phyloP scores from a whole-genome alignment of 37 sponge, comb jelly and placozoan genomes.

The Geodia barretti region DNA sequence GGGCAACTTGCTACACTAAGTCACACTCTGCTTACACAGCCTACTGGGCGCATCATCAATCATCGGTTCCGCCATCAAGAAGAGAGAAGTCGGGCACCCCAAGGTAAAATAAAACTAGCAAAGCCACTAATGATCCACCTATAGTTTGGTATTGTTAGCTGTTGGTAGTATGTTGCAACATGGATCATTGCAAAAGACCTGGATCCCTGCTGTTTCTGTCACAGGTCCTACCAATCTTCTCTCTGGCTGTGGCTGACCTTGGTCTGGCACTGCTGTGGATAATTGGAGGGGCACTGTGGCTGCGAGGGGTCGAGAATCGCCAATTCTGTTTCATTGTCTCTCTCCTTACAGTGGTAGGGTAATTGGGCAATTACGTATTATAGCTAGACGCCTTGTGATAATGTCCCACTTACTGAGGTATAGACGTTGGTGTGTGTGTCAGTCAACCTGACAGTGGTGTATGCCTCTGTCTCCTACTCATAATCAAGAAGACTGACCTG shows the following conservation, averaged over 20 bases:
- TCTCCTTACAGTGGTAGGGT: conserved; percentile 34
- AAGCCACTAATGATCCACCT: too few relatives aligned
- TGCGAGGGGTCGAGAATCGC: not conserved
- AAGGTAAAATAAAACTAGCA: conserved; percentile 24
- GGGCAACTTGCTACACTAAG: too few relatives aligned
- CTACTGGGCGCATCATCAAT: conserved; percentile 22
- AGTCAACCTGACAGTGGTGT: not conserved
- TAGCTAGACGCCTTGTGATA: too few relatives aligned
- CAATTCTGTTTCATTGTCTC: conserved; percentile 23
- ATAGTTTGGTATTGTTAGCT: too few relatives aligned
- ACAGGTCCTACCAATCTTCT: conserved; percentile 46
- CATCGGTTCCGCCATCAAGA: conserved; percentile 4
- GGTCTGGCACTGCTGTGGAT: conserved; percentile 29
- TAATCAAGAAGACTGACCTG: not conserved
- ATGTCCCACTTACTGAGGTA: too few relatives aligned
- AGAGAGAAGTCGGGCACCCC: conserved; percentile 1
- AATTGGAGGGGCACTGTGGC: conserved; percentile 31
- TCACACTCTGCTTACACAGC: not conserved
- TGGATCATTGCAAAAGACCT: too few relatives aligned
- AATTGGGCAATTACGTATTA: too few relatives aligned
- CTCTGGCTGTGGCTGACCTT: conserved; percentile 41
- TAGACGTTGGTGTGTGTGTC: not conserved
- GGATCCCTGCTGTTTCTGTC: too few relatives aligned
- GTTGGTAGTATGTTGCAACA: too few relatives aligned
- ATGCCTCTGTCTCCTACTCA: not conserved